Base-by-base conservation (phyloP, 1,140 invertebrate genomes). In the Drosophila kurseongensis region DNA sequence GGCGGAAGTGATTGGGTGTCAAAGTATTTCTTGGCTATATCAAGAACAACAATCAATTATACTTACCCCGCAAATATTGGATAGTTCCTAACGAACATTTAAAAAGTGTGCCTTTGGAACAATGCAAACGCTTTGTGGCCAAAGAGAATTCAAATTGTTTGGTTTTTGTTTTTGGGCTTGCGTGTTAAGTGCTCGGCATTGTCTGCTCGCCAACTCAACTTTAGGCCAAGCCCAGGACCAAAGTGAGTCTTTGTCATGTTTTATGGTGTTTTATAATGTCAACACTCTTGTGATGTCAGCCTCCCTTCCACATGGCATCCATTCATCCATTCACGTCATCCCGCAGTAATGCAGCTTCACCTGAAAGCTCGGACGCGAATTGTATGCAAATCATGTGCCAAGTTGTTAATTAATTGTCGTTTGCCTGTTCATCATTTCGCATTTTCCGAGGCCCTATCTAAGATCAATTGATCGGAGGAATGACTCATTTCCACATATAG, bases 151-250 rank as follows among this genome's bases (percentile, higher is more conserved):
- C 47, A 66, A 23, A 47, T 62, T 59, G 74, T 68, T 52, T 57
- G 42, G 36, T 36, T 38, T 58, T 60, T 40, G 29, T 42, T n/a
- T 51, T 36, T 58, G 36, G 29, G 36, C 1, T 48, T 81, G 78
- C 78, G 78, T 80, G 78, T 65, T 71, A 81, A 77, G 48, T 61
- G 56, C 27, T 45, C 14, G 57, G 48, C 78, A 78, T 85, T 86
- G 78, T 86, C 36, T 75, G 18, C 10, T 18, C 29, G 10, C 10
- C 48, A 18, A 29, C 23, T 18, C 18, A 18, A 60, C 55, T 75
- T 41, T 47, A 47, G 60, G 63, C 80, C 80, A 59, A 66, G 76
- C 80, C 80, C 80, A 84, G 80, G 80, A 83, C 61, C 71, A 75
- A 67, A 44, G 32, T 65, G 42, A 47, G 45, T 56, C 56, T 73